Conservation (phyloP, 2,113 vertebrate species). For the Hirundichthys speculiger region DNA sequence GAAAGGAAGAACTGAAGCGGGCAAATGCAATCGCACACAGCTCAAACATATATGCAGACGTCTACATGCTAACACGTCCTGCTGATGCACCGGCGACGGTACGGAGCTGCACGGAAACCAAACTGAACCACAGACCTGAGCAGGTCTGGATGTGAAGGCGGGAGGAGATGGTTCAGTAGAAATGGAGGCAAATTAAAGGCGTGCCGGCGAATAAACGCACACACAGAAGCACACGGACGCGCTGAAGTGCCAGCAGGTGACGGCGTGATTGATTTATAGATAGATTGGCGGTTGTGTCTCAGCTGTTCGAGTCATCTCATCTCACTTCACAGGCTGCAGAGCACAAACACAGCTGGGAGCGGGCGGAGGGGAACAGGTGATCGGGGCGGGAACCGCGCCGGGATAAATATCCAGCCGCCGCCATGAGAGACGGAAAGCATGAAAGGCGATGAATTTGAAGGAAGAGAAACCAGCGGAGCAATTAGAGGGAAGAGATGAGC, state of each 20-base stretch:
- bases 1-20: slow-evolving; percentile 33
- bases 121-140: slow-evolving; percentile 39
- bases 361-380: slow-evolving; percentile 61
- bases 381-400: slow-evolving; percentile 41
- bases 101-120: not conserved
- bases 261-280: slow-evolving; percentile 63
- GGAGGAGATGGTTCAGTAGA: slow-evolving; percentile 9
- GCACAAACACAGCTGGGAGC: slow-evolving; percentile 71
- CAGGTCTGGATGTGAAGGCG: slow-evolving; percentile 16
- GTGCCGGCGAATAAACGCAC: slow-evolving; percentile 30
- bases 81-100: slow-evolving; percentile 12
- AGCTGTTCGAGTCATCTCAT: slow-evolving; percentile 67
- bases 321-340: slow-evolving; percentile 31
- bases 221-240: not conserved
- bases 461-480: slow-evolving; percentile 52
- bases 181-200: slow-evolving; percentile 48
- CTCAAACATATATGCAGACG: too few species aligned
- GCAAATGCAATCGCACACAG: slow-evolving; percentile 16
- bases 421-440: slow-evolving; percentile 56
- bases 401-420: slow-evolving; percentile 59
- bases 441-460: slow-evolving; percentile 56
- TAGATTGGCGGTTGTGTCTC: slow-evolving; percentile 68
- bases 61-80: not conserved
- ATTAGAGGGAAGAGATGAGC: slow-evolving; percentile 57
- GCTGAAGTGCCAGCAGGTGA: slow-evolving; percentile 54